Evolutionary conservation across 1,140 invertebrate genomes (phyloP).

Genomic region (Anagrus nilaparvatae): DNA sequence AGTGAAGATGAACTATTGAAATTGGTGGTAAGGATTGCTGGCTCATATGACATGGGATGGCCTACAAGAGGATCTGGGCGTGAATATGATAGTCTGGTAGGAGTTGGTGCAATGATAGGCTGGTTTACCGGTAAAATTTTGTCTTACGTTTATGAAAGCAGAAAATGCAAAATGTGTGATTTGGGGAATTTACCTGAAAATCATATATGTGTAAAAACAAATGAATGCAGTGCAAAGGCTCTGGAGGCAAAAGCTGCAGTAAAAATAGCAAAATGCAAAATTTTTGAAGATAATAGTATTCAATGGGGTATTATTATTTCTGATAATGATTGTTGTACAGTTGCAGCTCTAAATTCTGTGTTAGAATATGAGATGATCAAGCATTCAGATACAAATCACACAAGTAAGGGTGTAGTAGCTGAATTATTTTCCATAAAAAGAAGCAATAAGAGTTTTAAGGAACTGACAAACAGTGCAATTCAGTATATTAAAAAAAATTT

Average conservation of each 20-base stretch:
- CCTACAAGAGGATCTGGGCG: conserved; percentile 4
- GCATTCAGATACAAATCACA: not conserved
- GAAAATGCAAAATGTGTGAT: conserved; percentile 3
- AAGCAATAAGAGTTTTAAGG: too few species aligned
- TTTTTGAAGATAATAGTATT: too few species aligned
- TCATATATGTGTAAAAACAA: not conserved
- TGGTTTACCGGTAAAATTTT: conserved; percentile 1
- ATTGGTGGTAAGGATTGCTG: conserved; percentile 2
- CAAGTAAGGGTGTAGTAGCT: too few species aligned
- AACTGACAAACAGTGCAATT: too few species aligned
- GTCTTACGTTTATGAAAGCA: not conserved
- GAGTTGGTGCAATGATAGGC: not conserved
- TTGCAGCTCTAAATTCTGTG: too few species aligned
- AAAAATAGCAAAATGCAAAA: not conserved
- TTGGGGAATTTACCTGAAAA: not conserved
- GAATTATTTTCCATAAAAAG: too few species aligned
- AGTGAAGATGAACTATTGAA: not conserved
- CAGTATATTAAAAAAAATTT: too few species aligned
- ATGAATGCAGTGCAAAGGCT: not conserved
- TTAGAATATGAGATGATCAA: too few species aligned
- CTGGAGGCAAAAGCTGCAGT: not conserved
- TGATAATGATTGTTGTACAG: too few species aligned
- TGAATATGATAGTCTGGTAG: conserved; percentile 4
- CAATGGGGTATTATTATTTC: too few species aligned
- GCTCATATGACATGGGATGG: conserved; percentile 10